Evolutionary conservation across 2,888 invertebrate species (phyloP).

Genomic region (Aspidiotus rigidus): DNA sequence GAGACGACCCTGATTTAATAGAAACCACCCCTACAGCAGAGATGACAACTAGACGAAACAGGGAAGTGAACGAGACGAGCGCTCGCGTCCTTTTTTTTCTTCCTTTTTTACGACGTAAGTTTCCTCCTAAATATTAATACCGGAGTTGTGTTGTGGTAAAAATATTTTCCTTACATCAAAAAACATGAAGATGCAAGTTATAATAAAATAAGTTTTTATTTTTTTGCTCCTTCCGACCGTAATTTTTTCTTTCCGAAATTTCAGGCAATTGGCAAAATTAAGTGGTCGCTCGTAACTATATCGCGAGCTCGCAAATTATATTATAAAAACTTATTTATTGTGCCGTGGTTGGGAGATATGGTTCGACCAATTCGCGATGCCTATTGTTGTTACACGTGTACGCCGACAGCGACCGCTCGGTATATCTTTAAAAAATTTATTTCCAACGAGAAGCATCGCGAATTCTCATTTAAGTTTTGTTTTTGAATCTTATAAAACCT

Average conservation of each 20-base stretch:
- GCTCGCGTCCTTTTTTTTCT: neutral
- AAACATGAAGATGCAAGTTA: slow-evolving; percentile 8
- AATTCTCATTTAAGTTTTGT: no score
- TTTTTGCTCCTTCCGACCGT: neutral
- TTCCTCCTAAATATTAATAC: slow-evolving; percentile 26
- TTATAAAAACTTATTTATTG: neutral
- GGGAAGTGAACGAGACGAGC: neutral
- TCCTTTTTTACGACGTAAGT: slow-evolving; percentile 28
- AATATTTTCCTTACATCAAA: slow-evolving; percentile 22
- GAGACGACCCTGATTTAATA: neutral
- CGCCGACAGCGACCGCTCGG: no score
- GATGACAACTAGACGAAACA: neutral
- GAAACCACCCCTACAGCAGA: neutral
- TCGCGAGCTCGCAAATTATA: neutral
- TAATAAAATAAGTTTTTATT: neutral
- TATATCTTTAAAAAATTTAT: no score
- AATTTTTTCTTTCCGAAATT: neutral
- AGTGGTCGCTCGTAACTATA: neutral
- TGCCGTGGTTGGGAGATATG: no score
- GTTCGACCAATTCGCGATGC: no score
- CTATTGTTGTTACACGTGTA: no score
- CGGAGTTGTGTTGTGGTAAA: neutral
- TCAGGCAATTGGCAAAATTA: neutral
- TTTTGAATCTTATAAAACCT: no score
- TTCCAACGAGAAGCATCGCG: no score